Conservation (phyloP, 2,113 vertebrate genomes). For the Formicarius rufipectus region DNA sequence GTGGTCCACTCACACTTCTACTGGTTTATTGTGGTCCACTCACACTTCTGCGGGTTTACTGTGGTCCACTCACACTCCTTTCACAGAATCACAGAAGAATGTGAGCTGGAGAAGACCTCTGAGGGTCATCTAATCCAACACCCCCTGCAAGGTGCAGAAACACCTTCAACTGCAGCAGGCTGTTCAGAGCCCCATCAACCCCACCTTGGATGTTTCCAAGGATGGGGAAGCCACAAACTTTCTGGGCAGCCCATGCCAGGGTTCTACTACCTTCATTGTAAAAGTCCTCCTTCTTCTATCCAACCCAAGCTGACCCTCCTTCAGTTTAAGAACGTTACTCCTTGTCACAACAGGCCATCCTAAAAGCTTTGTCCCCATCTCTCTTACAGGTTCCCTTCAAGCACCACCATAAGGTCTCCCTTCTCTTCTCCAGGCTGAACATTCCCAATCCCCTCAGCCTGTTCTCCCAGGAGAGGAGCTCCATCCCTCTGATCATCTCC, state of each 20-base stretch:
- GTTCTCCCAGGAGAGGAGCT: neutral
- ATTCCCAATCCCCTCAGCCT: neutral
- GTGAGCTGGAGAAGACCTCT: neutral
- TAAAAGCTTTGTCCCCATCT: neutral
- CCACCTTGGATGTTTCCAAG: neutral
- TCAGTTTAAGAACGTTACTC: neutral
- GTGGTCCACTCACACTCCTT: neutral
- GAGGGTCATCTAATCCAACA: neutral
- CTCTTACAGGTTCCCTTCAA: neutral
- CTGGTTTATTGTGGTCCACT: no score
- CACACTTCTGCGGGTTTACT: constrained; percentile 10
- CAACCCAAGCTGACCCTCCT: neutral
- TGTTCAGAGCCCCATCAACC: neutral
- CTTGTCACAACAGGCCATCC: neutral
- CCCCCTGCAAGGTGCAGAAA: neutral
- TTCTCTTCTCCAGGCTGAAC: neutral
- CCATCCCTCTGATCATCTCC: neutral
- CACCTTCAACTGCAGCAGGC: neutral
- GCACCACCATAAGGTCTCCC: neutral
- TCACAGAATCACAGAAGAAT: neutral
- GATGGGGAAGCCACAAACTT: neutral
- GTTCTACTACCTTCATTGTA: neutral
- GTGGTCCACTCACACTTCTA: constrained; percentile 12
- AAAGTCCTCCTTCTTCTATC: neutral
- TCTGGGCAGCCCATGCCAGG: neutral